A percentile compares a stretch with the other conserved stretches of the same genome.
Conservation (phyloP, 1,140 invertebrate genomes). For the Coptotermes formosanus region DNA sequence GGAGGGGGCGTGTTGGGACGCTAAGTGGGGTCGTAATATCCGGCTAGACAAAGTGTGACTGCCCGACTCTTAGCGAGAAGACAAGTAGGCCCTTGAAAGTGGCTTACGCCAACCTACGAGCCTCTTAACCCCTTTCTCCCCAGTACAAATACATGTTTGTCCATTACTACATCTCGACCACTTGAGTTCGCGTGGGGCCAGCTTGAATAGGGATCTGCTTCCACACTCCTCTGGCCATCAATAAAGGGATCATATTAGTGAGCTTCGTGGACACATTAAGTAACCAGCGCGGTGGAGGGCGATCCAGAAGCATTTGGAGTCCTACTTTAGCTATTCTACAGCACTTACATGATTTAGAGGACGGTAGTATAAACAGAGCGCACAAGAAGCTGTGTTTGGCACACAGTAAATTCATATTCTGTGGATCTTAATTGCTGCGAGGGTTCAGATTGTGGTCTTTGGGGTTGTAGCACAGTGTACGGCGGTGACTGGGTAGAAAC, state of each 20-base stretch:
- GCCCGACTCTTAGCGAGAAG: not conserved
- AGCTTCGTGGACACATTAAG: not conserved
- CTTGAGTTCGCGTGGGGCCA: not conserved
- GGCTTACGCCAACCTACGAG: slow-evolving; percentile 1
- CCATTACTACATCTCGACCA: not conserved
- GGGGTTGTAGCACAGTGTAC: too few relatives aligned
- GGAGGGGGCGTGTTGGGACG: not conserved
- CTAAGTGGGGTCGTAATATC: not conserved
- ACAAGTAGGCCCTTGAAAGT: not conserved
- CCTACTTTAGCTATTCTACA: too few relatives aligned
- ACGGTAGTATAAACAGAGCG: too few relatives aligned
- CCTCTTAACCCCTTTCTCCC: not conserved
- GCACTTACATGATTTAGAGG: too few relatives aligned
- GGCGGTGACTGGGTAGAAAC: too few relatives aligned
- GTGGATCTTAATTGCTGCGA: too few relatives aligned
- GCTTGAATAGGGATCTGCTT: not conserved
- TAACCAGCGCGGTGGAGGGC: not conserved
- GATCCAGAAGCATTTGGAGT: too few relatives aligned
- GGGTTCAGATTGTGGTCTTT: too few relatives aligned
- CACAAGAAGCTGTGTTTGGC: too few relatives aligned
- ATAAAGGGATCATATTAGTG: slow-evolving; percentile 2
- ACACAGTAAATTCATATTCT: too few relatives aligned
- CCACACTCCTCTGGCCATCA: not conserved
- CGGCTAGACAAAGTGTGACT: slow-evolving; percentile 3
- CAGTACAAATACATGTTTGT: slow-evolving; percentile 16